These are phyloP conservation scores for Ptilonorhynchus violaceus DNA, from an alignment of 2,113 vertebrate genomes.

Conservation along the genomic window DNA sequence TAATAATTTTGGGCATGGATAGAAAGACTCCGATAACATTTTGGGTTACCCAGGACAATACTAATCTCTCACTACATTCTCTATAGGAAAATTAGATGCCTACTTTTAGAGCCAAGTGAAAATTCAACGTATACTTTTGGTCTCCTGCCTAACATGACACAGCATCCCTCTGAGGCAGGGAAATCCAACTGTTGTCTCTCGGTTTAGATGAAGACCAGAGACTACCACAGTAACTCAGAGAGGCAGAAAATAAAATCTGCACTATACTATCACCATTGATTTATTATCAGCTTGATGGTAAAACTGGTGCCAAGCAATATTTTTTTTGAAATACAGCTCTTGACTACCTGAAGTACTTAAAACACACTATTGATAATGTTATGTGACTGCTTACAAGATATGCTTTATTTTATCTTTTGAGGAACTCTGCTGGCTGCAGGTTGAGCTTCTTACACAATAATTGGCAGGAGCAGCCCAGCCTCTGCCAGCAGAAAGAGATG, in stretches of 20 bases:
- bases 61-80: not conserved
- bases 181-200: not conserved
- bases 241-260: not conserved
- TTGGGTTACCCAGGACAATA: not conserved
- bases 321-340: not conserved
- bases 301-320: not conserved
- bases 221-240: not conserved
- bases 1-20: too few species aligned
- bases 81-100: not conserved
- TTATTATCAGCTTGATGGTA: not conserved
- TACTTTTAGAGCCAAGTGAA: not conserved
- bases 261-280: not conserved
- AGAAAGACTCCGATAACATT: too few species aligned
- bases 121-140: not conserved
- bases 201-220: not conserved
- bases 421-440: not conserved
- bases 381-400: not conserved
- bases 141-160: not conserved
- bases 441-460: rapidly evolving
- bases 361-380: not conserved
- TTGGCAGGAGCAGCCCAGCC: not conserved
- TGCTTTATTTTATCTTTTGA: not conserved
- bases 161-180: not conserved
- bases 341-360: not conserved
- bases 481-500: not conserved